Evolutionary conservation across 2,888 invertebrate species (phyloP), one percentile per base, ranked within the genome.

Genomic region (Hydroisotoma schaefferi): DNA sequence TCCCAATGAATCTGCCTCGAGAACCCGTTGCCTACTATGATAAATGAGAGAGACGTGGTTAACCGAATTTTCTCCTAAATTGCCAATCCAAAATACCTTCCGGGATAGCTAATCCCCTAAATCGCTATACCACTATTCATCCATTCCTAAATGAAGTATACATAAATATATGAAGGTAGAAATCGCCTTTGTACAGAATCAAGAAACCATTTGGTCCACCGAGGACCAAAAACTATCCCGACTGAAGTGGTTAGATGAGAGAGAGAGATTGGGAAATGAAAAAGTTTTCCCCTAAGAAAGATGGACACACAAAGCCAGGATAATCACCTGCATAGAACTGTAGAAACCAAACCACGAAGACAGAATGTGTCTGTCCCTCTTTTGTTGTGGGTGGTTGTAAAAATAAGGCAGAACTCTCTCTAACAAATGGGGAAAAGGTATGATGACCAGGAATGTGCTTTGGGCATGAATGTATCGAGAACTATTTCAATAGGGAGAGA

Each of bases 31-130:
- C 55, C 51, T 26, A 43, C 51, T 47, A 59, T 63, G 65, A 62
- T 65, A 59, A 65, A 62, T 65, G 58, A 55, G 55, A 58, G 51
- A 54, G 57, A 65, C 61, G 59, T 65, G 65, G 65, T 59, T 62
- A 55, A 59, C 65, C 57, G 37, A 62, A 59, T 59, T 57, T 63
- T 59, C 59, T 56, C 57, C 40, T 38, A 55, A 62, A 65, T 51
- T 59, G 59, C 40, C n/a, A 43, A 59, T 29, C 55, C 57, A 48
- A 55, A 55, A 55, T 47, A 55, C 37, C 47, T 33, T 29, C 47
- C 47, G 47, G 55, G 25, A 28, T 47, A 55, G 55, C n/a, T 47
- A 47, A 55, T 47, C 37, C n/a, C n/a, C n/a, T n/a, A n/a, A n/a
- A n/a, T n/a, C n/a, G n/a, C n/a, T n/a, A n/a, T n/a, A n/a, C n/a